These are phyloP conservation scores for Cavia aperea DNA, from an alignment of 2,113 vertebrate genomes.

Conservation along the genomic window DNA sequence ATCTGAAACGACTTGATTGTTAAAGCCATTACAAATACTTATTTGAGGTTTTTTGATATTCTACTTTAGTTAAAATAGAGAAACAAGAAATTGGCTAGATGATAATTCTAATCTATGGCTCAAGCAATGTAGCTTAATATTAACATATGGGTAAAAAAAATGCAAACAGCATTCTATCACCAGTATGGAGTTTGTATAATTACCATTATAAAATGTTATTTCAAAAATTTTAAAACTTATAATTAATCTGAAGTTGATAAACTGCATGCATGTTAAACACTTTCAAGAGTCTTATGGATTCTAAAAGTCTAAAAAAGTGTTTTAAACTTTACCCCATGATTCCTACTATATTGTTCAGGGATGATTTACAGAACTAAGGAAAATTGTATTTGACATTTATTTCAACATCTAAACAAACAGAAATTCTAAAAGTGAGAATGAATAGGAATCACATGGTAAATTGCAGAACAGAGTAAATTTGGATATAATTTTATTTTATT, in stretches of 20 bases:
- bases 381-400: not conserved
- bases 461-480: not conserved
- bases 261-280: not conserved
- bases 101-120: not conserved
- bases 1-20: not conserved
- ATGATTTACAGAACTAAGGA: not conserved
- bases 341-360: not conserved
- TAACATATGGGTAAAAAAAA: not conserved
- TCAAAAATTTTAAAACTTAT: not conserved
- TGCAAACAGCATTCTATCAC: not conserved
- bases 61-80: not conserved
- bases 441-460: not conserved
- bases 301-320: not conserved
- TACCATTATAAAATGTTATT: not conserved
- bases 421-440: not conserved
- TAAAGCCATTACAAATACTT: not conserved
- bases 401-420: not conserved
- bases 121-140: not conserved
- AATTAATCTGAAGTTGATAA: not conserved
- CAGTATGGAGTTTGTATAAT: not conserved
- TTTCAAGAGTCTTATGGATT: not conserved
- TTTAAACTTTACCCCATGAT: not conserved
- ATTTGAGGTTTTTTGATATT: slow-evolving; percentile 2
- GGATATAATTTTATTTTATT: slow-evolving; percentile 16
- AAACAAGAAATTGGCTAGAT: not conserved